These are phyloP conservation scores for Riparia riparia DNA, from an alignment of 2,113 vertebrate species.

Conservation along the genomic window DNA sequence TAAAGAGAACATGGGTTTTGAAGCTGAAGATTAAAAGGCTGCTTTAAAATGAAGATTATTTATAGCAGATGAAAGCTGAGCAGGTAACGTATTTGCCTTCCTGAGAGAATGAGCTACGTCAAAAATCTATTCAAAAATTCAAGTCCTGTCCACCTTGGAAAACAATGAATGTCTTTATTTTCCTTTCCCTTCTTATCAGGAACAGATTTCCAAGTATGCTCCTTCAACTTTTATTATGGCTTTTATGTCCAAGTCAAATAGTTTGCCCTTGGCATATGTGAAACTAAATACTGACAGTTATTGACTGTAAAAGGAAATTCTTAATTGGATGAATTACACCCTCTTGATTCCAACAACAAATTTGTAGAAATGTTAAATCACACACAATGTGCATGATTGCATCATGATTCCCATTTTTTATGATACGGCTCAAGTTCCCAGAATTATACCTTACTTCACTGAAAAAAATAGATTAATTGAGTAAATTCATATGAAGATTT, in stretches of 20 bases:
- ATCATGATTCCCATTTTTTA: not conserved
- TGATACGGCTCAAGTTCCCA: not conserved
- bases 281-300: not conserved
- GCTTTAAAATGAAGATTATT: not conserved
- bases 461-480: accelerated
- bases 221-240: not conserved
- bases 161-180: not conserved
- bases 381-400: not conserved
- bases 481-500: not conserved
- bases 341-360: not conserved
- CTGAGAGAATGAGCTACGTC: accelerated
- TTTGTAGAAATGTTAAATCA: not conserved
- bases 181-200: not conserved
- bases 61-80: not conserved
- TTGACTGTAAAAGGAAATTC: not conserved
- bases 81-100: not conserved
- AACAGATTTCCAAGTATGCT: not conserved
- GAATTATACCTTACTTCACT: not conserved
- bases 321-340: not conserved
- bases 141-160: not conserved
- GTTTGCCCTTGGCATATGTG: not conserved
- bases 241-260: not conserved
- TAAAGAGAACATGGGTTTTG: not conserved
- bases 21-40: not conserved
- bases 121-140: not conserved